A percentile compares a stretch with the other conserved stretches of the same genome.
Conservation (phyloP, 1,140 invertebrate species). For the Heliconius congener region DNA sequence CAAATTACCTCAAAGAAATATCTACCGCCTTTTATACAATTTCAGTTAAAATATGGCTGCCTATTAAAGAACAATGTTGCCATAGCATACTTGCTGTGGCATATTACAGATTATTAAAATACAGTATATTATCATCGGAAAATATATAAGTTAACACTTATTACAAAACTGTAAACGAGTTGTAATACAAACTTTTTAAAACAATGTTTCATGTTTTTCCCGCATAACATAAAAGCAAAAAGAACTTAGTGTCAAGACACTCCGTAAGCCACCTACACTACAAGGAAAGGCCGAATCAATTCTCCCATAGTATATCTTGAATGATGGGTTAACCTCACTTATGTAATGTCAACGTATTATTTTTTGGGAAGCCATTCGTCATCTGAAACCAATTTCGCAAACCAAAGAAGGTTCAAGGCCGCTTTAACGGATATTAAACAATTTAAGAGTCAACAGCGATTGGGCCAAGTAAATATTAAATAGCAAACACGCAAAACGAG, state of each 20-base stretch:
- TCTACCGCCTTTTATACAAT: too few species aligned
- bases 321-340: not conserved
- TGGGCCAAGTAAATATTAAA: not conserved
- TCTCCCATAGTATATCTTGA: not conserved
- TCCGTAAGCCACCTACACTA: not conserved
- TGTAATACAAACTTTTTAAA: too few species aligned
- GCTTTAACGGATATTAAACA: slow-evolving; percentile 21
- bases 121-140: too few species aligned
- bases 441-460: slow-evolving; percentile 10
- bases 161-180: too few species aligned
- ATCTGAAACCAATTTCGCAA: slow-evolving; percentile 1
- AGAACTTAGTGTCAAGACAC: not conserved
- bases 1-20: too few species aligned
- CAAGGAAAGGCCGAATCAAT: not conserved
- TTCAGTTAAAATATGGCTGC: too few species aligned
- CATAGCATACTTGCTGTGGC: too few species aligned
- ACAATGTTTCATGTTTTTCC: too few species aligned
- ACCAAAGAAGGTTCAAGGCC: slow-evolving; percentile 8
- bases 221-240: too few species aligned
- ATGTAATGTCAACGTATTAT: not conserved
- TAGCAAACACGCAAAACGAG: not conserved
- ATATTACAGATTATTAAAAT: too few species aligned
- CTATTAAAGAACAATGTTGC: too few species aligned
- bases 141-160: too few species aligned
- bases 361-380: not conserved